Conservation (phyloP, 2,113 vertebrate species). For the Colaptes auratus region DNA sequence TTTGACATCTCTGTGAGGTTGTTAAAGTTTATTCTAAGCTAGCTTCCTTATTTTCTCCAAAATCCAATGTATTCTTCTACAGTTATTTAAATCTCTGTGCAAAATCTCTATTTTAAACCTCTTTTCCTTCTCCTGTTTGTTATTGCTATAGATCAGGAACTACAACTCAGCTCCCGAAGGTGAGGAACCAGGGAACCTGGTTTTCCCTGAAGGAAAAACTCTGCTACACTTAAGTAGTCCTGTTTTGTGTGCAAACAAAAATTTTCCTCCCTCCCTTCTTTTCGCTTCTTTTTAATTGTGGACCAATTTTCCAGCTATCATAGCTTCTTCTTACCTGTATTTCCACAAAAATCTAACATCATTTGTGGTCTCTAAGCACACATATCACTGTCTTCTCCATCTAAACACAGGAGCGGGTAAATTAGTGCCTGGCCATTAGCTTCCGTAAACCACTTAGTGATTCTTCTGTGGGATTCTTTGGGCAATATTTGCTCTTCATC, state of each 20-base stretch:
- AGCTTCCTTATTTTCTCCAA: neutral
- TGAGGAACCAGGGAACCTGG: neutral
- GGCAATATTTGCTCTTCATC: conserved; percentile 20
- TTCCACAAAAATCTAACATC: neutral
- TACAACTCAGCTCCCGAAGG: neutral
- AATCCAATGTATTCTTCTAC: neutral
- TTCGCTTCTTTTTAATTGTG: neutral
- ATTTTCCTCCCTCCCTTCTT: neutral
- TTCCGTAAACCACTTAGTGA: conserved; percentile 7
- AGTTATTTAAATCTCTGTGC: neutral
- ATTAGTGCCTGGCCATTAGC: conserved; percentile 36
- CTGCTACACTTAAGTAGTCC: neutral
- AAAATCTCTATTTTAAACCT: neutral
- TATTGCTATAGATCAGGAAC: neutral
- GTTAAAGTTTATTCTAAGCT: neutral
- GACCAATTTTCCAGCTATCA: neutral
- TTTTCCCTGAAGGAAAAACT: neutral
- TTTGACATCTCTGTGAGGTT: neutral
- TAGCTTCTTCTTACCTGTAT: neutral
- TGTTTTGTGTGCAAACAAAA: neutral
- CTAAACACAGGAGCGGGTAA: neutral
- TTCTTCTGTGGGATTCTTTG: neutral
- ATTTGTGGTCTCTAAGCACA: neutral
- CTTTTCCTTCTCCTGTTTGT: neutral
- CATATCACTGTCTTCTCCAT: neutral